Percentiles rank a stretch among this genome's conserved stretches.
These are phyloP conservation scores for Peromyscus maniculatus DNA, from an alignment of 2,113 vertebrate genomes.

Conservation along the genomic window DNA sequence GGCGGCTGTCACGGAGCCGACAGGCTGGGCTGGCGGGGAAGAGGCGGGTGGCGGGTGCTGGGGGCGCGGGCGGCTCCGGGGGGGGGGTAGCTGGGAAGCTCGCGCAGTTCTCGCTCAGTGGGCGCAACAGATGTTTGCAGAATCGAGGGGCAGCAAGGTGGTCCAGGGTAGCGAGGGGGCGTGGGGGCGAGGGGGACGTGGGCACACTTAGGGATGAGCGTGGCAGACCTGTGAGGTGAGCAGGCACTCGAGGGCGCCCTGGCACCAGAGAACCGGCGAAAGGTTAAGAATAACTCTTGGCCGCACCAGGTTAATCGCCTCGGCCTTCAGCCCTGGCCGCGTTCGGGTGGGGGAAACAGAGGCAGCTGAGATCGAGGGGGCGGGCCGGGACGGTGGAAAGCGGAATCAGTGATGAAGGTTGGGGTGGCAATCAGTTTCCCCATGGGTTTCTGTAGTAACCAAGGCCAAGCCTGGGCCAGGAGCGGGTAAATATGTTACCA, in stretches of 20 bases:
- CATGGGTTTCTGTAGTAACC: not conserved
- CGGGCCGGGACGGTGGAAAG: not conserved
- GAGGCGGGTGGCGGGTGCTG: constrained; percentile 62
- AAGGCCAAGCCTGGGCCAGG: not conserved
- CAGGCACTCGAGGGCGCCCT: not conserved
- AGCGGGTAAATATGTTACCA: not conserved
- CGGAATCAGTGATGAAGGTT: not conserved
- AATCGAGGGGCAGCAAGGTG: constrained; percentile 7
- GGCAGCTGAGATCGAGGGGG: not conserved
- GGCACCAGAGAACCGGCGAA: not conserved
- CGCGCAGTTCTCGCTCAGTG: not conserved
- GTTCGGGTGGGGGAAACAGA: constrained; percentile 54
- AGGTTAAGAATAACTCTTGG: not conserved
- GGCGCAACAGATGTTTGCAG: constrained; percentile 77
- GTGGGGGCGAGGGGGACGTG: not conserved
- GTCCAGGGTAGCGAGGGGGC: not conserved
- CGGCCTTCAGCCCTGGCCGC: not conserved
- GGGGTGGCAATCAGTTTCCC: not conserved
- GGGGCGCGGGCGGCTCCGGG: not conserved
- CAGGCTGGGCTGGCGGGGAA: constrained; percentile 46
- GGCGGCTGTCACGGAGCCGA: constrained; percentile 82
- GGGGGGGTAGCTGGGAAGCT: not conserved
- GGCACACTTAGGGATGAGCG: not conserved
- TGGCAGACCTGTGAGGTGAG: not conserved
- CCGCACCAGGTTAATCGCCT: not conserved